Base-by-base conservation (phyloP, 2,888 invertebrate species). In the Dendrolimus pini region DNA sequence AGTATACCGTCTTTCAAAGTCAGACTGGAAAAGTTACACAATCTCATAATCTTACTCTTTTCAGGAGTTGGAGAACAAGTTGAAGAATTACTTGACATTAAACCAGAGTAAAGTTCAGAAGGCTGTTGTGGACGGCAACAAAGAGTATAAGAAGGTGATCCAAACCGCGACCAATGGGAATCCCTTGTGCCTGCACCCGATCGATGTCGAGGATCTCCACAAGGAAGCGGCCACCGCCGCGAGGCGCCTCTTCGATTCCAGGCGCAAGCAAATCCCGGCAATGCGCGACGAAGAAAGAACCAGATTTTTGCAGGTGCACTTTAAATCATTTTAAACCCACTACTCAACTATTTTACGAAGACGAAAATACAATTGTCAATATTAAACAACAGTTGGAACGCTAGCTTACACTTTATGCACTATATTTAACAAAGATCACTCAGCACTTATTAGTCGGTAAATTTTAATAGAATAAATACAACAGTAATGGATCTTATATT, bases 251-350 rank as follows among this genome's bases (percentile, higher is more conserved):
- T 63, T 59, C 54, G 58, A 59, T 52, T 53, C 58, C 9, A 55
- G 57, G n/a, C 57, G 63, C 41, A 52, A 56, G n/a, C 41, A 9
- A 14, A n/a, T 41, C 8, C 10, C 54, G 0, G 54, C 52, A 9
- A 41, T 52, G n/a, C 55, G 13, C 14, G 66, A 66, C 7, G 53
- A 59, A 1, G 66, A 63, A 8, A 61, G 60, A 53, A 54, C 54
- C 8, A 59, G 57, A 55, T 61, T 61, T 7, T 13, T 41, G 10
- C 13, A 57, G 56, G 55, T 59, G 53, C 6, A 13, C 12, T 42
- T 47, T 30, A 30, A 30, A 30, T 30, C 3, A 30, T 30, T 30
- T 30, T 30, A 30, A 30, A 30, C 30, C 30, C 30, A 30, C 30
- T 0, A 30, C 30, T 30, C 30, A 6, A 30, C 30, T 30, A 30